These are phyloP conservation scores for Alethe castanea DNA, from an alignment of 2,113 vertebrate genomes.

Conservation along the genomic window DNA sequence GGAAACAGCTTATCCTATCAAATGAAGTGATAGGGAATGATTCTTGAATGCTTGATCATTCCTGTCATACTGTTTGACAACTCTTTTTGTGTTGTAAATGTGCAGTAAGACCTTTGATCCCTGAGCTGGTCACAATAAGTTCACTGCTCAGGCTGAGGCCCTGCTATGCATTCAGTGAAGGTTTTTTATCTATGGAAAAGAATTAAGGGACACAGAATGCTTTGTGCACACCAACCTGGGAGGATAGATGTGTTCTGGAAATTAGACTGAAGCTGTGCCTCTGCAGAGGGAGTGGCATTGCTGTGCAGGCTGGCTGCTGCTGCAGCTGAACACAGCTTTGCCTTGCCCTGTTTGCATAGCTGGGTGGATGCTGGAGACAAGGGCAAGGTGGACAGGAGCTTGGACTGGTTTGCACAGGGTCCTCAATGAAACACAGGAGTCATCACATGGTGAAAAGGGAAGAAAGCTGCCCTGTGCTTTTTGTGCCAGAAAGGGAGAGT, in stretches of 20 bases:
- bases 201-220: neutral
- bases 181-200: neutral
- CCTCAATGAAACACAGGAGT: neutral
- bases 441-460: neutral
- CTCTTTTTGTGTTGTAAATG: neutral
- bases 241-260: neutral
- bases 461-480: neutral
- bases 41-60: neutral
- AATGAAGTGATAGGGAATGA: neutral
- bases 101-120: slow-evolving; percentile 16
- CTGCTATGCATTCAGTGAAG: neutral
- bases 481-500: neutral
- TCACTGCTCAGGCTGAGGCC: neutral
- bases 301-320: neutral
- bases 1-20: neutral
- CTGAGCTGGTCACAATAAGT: neutral
- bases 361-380: neutral
- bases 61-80: neutral
- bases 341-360: neutral
- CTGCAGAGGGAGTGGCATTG: fast-evolving
- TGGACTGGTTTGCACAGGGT: neutral
- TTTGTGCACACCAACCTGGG: neutral
- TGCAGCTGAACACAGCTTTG: neutral
- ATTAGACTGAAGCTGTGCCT: neutral
- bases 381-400: neutral